Percentiles rank a stretch among this genome's conserved stretches.
Evolutionary conservation across 2,797 vertebrate genomes (phyloP).

Genomic region (Platalea minor): DNA sequence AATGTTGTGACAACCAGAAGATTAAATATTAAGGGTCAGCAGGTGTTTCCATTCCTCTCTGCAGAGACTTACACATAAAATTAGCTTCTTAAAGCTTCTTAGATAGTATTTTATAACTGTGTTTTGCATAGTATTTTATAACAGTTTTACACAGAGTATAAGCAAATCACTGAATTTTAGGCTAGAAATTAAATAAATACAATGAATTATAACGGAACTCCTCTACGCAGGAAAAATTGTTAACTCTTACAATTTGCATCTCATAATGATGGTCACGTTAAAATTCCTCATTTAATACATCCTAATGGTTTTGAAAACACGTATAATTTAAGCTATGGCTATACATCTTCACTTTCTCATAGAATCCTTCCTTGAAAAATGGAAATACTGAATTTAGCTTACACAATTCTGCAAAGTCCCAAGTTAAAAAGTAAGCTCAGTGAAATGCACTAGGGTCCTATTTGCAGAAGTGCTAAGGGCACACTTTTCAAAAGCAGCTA

Average conservation of each 20-base stretch:
- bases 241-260: neutral
- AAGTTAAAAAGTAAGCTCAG: neutral
- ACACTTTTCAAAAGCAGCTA: neutral
- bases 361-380: neutral
- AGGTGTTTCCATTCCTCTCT: neutral
- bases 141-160: neutral
- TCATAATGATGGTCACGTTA: neutral
- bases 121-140: neutral
- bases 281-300: neutral
- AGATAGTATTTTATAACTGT: neutral
- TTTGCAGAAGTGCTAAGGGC: neutral
- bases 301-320: neutral
- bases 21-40: constrained; percentile 12
- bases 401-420: neutral
- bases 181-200: neutral
- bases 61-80: neutral
- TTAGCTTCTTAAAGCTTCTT: neutral
- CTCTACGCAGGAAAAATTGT: neutral
- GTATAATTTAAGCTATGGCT: neutral
- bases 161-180: neutral
- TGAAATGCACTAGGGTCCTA: neutral
- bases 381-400: neutral
- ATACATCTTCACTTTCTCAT: neutral
- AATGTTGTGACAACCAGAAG: neutral
- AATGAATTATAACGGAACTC: neutral